phyloP scores from a whole-genome alignment of 2,888 invertebrate species.

The Nomada flava region DNA sequence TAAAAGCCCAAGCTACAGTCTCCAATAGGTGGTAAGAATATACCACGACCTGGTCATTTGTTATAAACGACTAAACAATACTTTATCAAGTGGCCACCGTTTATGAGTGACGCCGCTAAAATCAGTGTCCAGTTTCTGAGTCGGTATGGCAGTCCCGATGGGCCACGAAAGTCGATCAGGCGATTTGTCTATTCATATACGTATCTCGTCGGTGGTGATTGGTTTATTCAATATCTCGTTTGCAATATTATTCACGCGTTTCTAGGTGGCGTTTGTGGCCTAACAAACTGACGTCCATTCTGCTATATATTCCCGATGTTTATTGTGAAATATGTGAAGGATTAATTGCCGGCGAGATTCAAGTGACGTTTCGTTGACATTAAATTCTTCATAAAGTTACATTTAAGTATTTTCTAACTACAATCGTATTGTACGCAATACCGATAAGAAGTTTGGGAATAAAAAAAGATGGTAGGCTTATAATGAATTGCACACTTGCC shows the following conservation, averaged over 20 bases:
- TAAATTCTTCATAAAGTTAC: conserved; percentile 1
- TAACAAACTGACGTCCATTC: conserved; percentile 3
- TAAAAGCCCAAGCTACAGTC: no score
- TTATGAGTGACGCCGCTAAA: no score
- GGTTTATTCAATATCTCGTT: no score
- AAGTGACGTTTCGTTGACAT: conserved; percentile 20
- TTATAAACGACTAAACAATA: no score
- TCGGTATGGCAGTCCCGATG: no score
- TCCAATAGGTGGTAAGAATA: no score
- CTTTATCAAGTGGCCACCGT: no score
- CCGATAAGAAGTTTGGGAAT: neutral
- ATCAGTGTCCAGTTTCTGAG: no score
- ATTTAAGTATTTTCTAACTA: neutral
- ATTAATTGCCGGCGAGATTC: conserved; percentile 6
- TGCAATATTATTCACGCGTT: neutral
- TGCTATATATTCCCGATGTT: neutral
- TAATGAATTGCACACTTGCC: neutral
- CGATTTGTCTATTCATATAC: no score
- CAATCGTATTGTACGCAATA: neutral
- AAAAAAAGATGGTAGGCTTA: conserved; percentile 41
- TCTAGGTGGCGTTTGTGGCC: conserved; percentile 23
- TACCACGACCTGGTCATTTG: no score
- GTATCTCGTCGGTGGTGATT: no score
- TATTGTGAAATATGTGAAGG: conserved; percentile 24
- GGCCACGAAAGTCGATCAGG: no score